Evolutionary conservation across 2,888 invertebrate species (phyloP).

Genomic region (Pseudoips prasinana): DNA sequence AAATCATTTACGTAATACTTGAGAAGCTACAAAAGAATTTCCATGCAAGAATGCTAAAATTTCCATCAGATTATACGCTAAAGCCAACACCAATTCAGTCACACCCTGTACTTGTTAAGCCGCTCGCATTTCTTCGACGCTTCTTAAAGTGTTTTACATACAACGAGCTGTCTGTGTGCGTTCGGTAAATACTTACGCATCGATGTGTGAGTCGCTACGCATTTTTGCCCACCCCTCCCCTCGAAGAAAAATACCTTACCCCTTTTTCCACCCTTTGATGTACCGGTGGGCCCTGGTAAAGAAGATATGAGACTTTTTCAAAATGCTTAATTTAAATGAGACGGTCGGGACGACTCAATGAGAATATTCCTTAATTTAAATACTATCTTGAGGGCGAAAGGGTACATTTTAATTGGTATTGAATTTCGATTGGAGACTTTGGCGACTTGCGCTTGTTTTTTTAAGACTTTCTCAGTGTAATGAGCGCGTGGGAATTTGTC

Average conservation of each 20-base stretch:
- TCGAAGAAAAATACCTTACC: conserved; percentile 67
- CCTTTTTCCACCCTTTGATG: conserved; percentile 72
- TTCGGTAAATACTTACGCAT: conserved; percentile 74
- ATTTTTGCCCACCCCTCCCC: conserved; percentile 74
- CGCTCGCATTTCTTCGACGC: conserved; percentile 81
- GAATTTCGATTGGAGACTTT: conserved; percentile 73
- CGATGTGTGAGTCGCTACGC: conserved; percentile 76
- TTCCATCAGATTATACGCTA: conserved; percentile 4
- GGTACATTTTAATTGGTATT: conserved; percentile 76
- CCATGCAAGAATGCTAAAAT: conserved; percentile 1
- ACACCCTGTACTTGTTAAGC: conserved; percentile 73
- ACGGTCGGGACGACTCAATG: conserved; percentile 72
- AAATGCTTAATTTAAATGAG: conserved; percentile 82
- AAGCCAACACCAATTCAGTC: conserved; percentile 16
- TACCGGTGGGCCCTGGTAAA: conserved; percentile 76
- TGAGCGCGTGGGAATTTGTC: conserved; percentile 18
- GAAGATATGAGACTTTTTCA: conserved; percentile 82
- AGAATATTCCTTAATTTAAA: conserved; percentile 79
- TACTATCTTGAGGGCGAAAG: conserved; percentile 67
- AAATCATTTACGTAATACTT: no score
- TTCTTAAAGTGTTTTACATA: conserved; percentile 83
- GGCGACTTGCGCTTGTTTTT: conserved; percentile 31
- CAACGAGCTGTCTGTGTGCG: conserved; percentile 68
- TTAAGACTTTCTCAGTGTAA: conserved; percentile 35
- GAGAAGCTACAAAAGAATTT: neutral